Evolutionary conservation across 2,888 invertebrate species (phyloP).

Genomic region (Drosophila demipolita): DNA sequence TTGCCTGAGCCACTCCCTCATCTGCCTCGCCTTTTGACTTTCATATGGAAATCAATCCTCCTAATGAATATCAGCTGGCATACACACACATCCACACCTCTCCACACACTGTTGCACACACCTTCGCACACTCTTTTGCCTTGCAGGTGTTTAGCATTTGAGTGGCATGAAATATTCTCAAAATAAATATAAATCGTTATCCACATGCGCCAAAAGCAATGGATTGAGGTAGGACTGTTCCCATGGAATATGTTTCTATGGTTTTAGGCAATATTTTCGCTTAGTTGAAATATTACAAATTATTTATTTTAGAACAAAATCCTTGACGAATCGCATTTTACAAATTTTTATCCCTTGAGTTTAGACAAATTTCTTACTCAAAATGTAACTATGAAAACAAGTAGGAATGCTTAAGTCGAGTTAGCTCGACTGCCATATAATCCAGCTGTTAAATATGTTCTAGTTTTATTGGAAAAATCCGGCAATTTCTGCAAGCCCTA

Average conservation of each 20-base stretch:
- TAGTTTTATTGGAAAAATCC: too few relatives aligned
- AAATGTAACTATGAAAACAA: too few relatives aligned
- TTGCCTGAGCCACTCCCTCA: conserved; percentile 29
- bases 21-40: conserved; percentile 34
- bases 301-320: neutral
- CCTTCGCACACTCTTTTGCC: neutral
- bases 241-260: neutral
- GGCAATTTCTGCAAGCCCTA: too few relatives aligned
- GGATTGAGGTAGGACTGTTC: neutral
- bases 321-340: neutral
- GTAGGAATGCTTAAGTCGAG: neutral
- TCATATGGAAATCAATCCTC: conserved; percentile 76
- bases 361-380: too few relatives aligned
- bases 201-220: neutral
- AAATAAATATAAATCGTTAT: conserved; percentile 55
- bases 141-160: conserved; percentile 29
- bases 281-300: neutral
- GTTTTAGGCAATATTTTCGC: too few relatives aligned
- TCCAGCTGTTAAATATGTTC: neutral
- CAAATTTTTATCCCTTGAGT: neutral
- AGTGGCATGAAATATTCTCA: conserved; percentile 35
- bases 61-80: conserved; percentile 72
- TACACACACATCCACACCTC: neutral
- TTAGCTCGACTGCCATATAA: neutral
- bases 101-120: neutral